Evolutionary conservation across 35 echinoderm and acorn worm species (phyloP).

Genomic region (Chiridota heheva): DNA sequence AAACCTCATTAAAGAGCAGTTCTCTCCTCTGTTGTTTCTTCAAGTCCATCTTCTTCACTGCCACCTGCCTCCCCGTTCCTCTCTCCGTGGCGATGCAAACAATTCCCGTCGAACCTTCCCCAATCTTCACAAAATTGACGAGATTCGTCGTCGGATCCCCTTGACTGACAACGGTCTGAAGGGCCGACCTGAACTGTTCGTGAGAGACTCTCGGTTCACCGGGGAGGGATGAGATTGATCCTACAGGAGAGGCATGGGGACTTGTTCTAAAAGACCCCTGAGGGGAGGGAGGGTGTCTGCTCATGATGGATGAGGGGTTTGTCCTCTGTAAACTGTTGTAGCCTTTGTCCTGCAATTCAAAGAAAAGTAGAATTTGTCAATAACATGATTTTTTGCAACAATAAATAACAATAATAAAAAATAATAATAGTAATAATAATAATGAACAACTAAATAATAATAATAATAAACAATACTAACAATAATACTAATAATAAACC

Average conservation of each 20-base stretch:
- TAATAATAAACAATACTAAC: no score
- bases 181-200: constrained; percentile 89
- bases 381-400: no score
- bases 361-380: no score
- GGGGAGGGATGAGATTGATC: no score
- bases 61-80: constrained; percentile 75
- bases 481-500: no score
- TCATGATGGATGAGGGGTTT: constrained; percentile 16
- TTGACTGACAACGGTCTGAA: constrained; percentile 95
- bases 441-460: no score
- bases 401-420: no score
- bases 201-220: constrained; percentile 88
- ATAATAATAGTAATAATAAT: no score
- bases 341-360: no score
- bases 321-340: constrained; percentile 13
- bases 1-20: constrained; percentile 98
- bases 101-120: constrained; percentile 96
- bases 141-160: constrained; percentile 70
- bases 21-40: constrained; percentile 99
- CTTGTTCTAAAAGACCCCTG: constrained; percentile 25
- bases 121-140: constrained; percentile 99
- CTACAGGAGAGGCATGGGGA: constrained; percentile 34
- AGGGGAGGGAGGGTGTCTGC: constrained; percentile 39
- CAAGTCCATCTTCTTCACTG: constrained; percentile 99
- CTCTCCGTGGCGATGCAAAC: constrained; percentile 95